Evolutionary conservation across 1,140 invertebrate genomes (phyloP).

Genomic region (Archivesica marissinica): DNA sequence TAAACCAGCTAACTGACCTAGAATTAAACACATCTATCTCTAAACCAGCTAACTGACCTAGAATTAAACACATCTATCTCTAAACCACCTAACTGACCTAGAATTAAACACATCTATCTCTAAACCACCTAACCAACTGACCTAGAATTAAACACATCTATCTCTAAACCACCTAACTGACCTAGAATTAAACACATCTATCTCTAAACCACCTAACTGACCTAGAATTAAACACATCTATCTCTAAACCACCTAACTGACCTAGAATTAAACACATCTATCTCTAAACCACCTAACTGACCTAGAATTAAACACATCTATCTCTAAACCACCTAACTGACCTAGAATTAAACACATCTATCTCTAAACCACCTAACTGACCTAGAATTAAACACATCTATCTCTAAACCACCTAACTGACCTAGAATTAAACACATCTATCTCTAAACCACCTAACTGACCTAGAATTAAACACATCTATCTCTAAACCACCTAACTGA

Average conservation of each 20-base stretch:
- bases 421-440: slow-evolving; percentile 15
- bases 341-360: slow-evolving; percentile 15
- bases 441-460: neutral
- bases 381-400: slow-evolving; percentile 15
- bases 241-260: neutral
- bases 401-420: neutral
- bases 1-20: slow-evolving; percentile 16
- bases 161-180: neutral
- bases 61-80: slow-evolving; percentile 6
- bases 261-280: slow-evolving; percentile 15
- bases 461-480: slow-evolving; percentile 15
- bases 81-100: slow-evolving; percentile 16
- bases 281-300: neutral
- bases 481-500: neutral
- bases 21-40: slow-evolving; percentile 6
- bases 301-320: slow-evolving; percentile 15
- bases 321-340: neutral
- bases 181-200: slow-evolving; percentile 15
- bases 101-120: slow-evolving; percentile 6
- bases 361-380: neutral
- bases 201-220: neutral
- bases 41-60: slow-evolving; percentile 16
- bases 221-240: slow-evolving; percentile 15
- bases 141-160: slow-evolving; percentile 15
- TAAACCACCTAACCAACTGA: too few species aligned